A percentile compares a stretch with the other conserved stretches of the same genome.
Evolutionary conservation across 2,888 invertebrate species (phyloP).

Genomic region (Catocala fraxini): DNA sequence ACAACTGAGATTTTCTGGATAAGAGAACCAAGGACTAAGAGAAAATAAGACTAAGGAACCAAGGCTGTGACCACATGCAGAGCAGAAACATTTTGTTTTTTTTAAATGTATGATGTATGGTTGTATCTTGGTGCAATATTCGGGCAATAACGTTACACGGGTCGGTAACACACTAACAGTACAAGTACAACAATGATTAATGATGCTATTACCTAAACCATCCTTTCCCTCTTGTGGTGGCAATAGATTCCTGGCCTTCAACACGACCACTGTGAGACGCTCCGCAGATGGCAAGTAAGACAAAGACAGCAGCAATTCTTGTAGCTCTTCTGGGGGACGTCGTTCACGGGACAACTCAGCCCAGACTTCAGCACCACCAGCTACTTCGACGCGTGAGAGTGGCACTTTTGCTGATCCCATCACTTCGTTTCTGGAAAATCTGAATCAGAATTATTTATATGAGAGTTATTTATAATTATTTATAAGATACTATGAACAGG

Average conservation of each 20-base stretch:
- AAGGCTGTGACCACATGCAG: too few species aligned
- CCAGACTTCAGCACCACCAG: constrained; percentile 94
- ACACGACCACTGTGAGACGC: constrained; percentile 93
- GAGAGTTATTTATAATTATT: too few species aligned
- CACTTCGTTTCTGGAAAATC: constrained; percentile 95
- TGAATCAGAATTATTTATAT: too few species aligned
- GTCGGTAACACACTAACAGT: too few species aligned
- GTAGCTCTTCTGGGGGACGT: constrained; percentile 93
- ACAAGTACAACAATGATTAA: not conserved
- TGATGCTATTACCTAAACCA: constrained; percentile 83
- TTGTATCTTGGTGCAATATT: too few species aligned
- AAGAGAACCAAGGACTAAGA: too few species aligned
- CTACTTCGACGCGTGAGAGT: constrained; percentile 93
- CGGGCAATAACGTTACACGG: too few species aligned
- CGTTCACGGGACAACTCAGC: constrained; percentile 94
- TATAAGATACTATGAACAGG: too few species aligned
- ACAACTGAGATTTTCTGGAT: too few species aligned
- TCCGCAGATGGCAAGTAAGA: constrained; percentile 97
- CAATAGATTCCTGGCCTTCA: constrained; percentile 95
- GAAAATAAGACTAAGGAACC: too few species aligned
- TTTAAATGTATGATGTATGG: too few species aligned
- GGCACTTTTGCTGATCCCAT: constrained; percentile 94
- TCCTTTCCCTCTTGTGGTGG: constrained; percentile 90
- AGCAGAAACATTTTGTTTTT: too few species aligned
- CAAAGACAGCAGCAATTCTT: constrained; percentile 94